Conservation (phyloP, 2,797 vertebrate genomes). For the Cyclura pinguis region DNA sequence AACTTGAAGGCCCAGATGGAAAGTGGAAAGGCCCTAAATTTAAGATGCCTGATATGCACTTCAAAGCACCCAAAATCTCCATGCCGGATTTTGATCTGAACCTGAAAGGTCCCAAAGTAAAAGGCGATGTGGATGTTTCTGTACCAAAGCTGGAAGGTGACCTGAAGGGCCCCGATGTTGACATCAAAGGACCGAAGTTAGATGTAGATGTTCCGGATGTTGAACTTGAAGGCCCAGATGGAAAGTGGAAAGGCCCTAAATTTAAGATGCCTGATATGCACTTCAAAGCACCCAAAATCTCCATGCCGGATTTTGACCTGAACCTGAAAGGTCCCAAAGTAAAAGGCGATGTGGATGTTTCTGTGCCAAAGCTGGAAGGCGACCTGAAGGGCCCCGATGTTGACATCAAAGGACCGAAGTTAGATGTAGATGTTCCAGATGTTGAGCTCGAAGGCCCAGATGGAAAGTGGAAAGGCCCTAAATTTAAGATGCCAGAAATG, state of each 20-base stretch:
- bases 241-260: constrained; percentile 61
- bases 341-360: constrained; percentile 58
- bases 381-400: constrained; percentile 52
- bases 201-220: constrained; percentile 26
- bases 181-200: constrained; percentile 59
- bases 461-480: constrained; percentile 55
- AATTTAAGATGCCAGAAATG: constrained; percentile 56
- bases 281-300: constrained; percentile 67
- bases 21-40: constrained; percentile 72
- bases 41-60: constrained; percentile 66
- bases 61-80: constrained; percentile 55
- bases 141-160: constrained; percentile 61
- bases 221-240: constrained; percentile 37
- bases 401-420: constrained; percentile 25
- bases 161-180: constrained; percentile 49
- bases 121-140: constrained; percentile 67
- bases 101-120: constrained; percentile 65
- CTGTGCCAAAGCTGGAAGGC: constrained; percentile 53
- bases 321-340: constrained; percentile 70
- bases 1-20: constrained; percentile 71
- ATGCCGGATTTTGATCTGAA: constrained; percentile 70
- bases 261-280: constrained; percentile 67
- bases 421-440: constrained; percentile 55
- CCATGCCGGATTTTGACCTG: constrained; percentile 70
- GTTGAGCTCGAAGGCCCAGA: constrained; percentile 44